Percentiles rank a stretch among this genome's conserved stretches.
Evolutionary conservation across 2,113 vertebrate genomes (phyloP).

Genomic region (Zingel zingel): DNA sequence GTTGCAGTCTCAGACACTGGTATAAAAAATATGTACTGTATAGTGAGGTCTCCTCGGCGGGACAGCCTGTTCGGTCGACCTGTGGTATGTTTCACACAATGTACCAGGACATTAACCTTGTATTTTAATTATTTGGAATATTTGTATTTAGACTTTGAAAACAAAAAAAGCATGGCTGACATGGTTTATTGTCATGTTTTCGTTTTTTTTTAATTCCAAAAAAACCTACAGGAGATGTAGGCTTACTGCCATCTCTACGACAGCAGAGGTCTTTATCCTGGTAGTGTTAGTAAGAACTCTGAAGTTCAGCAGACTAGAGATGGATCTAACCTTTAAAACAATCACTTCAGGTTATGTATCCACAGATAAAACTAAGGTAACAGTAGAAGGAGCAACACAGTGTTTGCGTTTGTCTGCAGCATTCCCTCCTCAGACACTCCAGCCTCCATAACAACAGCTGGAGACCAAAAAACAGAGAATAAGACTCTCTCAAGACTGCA

Average conservation of each 20-base stretch:
- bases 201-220: not conserved
- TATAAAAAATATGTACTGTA: too few species aligned
- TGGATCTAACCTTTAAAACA: not conserved
- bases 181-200: not conserved
- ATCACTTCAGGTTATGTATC: not conserved
- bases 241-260: not conserved
- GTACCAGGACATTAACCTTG: not conserved
- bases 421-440: not conserved
- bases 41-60: not conserved
- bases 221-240: not conserved
- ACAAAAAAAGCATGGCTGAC: not conserved
- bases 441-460: constrained; percentile 15
- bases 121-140: not conserved
- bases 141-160: not conserved
- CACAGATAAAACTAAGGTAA: not conserved
- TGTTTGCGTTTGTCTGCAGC: constrained; percentile 6
- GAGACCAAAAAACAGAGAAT: not conserved
- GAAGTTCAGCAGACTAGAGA: not conserved
- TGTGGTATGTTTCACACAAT: not conserved
- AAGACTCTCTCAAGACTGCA: not conserved
- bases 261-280: constrained; percentile 1
- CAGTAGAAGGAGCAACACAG: not conserved
- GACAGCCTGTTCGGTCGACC: not conserved
- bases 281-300: not conserved
- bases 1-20: not conserved